phyloP scores from a whole-genome alignment of 2,113 vertebrate genomes.

The Caloenas nicobarica region DNA sequence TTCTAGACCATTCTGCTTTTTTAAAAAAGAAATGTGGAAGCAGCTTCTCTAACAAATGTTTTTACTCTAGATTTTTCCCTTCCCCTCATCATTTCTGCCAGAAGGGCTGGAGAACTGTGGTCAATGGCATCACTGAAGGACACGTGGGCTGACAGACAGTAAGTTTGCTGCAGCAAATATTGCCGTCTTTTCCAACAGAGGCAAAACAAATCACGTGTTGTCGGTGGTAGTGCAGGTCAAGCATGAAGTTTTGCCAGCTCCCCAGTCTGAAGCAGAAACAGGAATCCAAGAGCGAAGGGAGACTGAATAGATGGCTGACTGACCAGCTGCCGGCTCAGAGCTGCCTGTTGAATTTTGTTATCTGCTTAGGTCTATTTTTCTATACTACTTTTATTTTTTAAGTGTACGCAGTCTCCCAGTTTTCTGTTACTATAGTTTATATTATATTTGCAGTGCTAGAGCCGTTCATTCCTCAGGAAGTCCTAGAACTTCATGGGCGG shows the following conservation, averaged over 20 bases:
- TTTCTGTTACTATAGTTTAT: background rate
- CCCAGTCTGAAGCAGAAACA: background rate
- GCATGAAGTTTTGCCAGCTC: conserved; percentile 23
- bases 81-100: background rate
- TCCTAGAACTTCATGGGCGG: background rate
- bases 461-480: background rate
- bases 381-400: background rate
- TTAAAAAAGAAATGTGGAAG: background rate
- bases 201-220: conserved; percentile 22
- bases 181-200: background rate
- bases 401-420: background rate
- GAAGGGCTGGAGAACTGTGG: background rate
- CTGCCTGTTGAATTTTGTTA: background rate
- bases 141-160: background rate
- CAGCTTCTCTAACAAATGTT: background rate
- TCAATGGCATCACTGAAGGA: background rate
- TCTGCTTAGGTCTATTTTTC: background rate
- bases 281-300: background rate
- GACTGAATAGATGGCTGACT: background rate
- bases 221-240: conserved; percentile 42
- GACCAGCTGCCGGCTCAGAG: background rate
- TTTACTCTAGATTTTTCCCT: background rate
- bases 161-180: conserved; percentile 5
- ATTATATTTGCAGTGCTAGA: too few relatives aligned
- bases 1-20: background rate